Conservation (phyloP, 2,888 invertebrate species). For the Drosophila bunnanda region DNA sequence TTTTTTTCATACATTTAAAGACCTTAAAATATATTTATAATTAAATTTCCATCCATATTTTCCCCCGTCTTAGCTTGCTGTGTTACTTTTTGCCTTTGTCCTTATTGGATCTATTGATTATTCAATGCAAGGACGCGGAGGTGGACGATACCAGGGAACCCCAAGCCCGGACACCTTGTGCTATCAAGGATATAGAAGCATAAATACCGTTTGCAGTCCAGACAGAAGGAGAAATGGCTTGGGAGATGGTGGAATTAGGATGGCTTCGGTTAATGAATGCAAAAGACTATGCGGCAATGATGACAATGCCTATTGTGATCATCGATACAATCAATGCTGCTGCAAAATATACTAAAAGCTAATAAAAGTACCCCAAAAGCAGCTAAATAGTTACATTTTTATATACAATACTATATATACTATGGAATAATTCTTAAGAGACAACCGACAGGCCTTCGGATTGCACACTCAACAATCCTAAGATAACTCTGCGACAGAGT, state of each 20-base stretch:
- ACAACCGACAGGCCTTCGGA: neutral
- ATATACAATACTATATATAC: accelerated
- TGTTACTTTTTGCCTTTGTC: neutral
- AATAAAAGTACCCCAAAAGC: neutral
- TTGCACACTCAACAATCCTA: constrained; percentile 1
- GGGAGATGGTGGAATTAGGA: neutral
- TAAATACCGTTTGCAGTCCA: neutral
- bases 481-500: constrained; percentile 25
- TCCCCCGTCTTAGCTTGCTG: neutral
- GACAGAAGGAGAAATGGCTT: neutral
- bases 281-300: neutral
- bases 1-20: neutral
- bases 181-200: neutral
- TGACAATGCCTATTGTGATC: neutral
- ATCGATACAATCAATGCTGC: neutral
- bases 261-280: neutral
- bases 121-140: neutral
- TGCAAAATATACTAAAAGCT: neutral
- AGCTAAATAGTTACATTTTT: neutral
- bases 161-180: neutral
- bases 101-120: neutral
- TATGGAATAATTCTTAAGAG: neutral
- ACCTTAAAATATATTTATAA: too few species aligned
- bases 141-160: neutral
- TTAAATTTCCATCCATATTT: too few species aligned